These are phyloP conservation scores for Ochotona princeps DNA, from an alignment of 2,113 vertebrate species.

Conservation along the genomic window DNA sequence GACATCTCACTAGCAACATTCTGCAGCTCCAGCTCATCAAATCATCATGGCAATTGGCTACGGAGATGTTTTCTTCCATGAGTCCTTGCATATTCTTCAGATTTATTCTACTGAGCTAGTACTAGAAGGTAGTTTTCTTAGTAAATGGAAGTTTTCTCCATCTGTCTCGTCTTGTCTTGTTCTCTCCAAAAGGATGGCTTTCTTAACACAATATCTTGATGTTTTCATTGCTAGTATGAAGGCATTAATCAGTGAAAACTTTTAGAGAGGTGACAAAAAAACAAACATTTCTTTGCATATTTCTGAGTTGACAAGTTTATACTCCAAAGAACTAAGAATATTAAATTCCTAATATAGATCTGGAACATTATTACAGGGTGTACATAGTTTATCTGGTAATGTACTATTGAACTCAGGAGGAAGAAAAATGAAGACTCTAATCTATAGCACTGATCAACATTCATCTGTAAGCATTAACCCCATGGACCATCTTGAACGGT, in stretches of 20 bases:
- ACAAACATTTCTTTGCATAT: neutral
- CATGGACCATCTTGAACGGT: neutral
- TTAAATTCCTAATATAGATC: neutral
- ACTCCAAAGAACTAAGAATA: neutral
- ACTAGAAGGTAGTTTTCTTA: conserved; percentile 55
- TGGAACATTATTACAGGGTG: neutral
- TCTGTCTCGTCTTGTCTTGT: too few relatives aligned
- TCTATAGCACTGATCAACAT: conserved; percentile 26
- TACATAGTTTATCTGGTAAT: neutral
- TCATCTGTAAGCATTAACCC: neutral
- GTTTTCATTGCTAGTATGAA: conserved; percentile 7
- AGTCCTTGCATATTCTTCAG: conserved; percentile 12
- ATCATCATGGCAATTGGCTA: conserved; percentile 8
- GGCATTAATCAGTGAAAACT: neutral
- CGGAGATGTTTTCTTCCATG: conserved; percentile 45
- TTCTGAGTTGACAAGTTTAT: conserved; percentile 23
- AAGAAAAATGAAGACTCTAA: conserved; percentile 19
- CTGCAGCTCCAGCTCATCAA: conserved; percentile 67
- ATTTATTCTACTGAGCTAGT: conserved; percentile 39
- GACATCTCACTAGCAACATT: neutral
- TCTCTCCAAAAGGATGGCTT: neutral
- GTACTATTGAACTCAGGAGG: neutral
- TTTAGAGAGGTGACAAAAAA: conserved; percentile 20
- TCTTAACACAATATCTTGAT: conserved; percentile 55
- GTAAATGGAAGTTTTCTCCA: too few relatives aligned